A percentile compares a stretch with the other conserved stretches of the same genome.
Evolutionary conservation across 92 coral and sea anemone genomes (phyloP).

Genomic region (Micromussa lordhowensis): DNA sequence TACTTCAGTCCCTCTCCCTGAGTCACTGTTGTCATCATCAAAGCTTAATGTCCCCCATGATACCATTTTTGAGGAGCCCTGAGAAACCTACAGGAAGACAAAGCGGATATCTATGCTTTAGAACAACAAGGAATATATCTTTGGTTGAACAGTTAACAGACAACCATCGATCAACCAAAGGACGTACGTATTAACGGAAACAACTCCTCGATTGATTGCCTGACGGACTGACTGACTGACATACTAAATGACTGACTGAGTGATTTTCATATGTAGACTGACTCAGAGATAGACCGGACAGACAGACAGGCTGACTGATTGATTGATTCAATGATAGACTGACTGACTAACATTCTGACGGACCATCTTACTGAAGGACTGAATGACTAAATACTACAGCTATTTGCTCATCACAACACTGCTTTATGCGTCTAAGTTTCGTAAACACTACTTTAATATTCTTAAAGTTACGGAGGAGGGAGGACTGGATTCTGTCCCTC

Average conservation of each 20-base stretch:
- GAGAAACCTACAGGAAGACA: neutral
- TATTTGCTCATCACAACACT: no score
- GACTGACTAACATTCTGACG: no score
- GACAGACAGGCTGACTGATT: neutral
- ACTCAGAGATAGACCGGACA: no score
- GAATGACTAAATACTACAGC: no score
- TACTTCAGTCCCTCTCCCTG: conserved; percentile 43
- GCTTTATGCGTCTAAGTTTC: no score
- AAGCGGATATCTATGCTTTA: neutral
- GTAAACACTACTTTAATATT: no score
- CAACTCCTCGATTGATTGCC: neutral
- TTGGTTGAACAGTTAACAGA: neutral
- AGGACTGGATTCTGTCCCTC: no score
- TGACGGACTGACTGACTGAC: neutral
- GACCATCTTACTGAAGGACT: no score
- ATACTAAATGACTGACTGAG: neutral
- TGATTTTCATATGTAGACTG: no score
- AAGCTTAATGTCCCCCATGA: conserved; percentile 29
- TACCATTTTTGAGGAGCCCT: conserved; percentile 29
- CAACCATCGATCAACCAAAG: neutral
- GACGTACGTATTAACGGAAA: no score
- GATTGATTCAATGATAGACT: neutral
- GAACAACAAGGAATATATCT: neutral
- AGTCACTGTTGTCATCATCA: conserved; percentile 29
- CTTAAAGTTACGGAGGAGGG: no score